Evolutionary conservation across 1,140 invertebrate species (phyloP).

Genomic region (Xylocopa sonorina): DNA sequence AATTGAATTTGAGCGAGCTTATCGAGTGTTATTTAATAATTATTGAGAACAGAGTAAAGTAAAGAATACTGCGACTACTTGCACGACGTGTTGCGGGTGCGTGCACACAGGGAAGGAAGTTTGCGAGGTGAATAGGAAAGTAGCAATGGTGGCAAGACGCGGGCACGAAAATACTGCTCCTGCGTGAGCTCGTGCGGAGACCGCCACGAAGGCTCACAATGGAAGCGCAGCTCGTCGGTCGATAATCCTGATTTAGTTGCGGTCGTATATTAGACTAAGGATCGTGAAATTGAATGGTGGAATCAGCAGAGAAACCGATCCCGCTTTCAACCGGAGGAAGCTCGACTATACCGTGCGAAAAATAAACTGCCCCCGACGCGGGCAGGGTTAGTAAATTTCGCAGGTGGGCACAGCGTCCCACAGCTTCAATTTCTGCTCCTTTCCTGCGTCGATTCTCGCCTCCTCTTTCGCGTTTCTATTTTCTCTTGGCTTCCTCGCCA

Average conservation of each 20-base stretch:
- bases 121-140: background rate
- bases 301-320: constrained; percentile 62
- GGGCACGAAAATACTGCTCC: constrained; percentile 8
- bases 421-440: background rate
- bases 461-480: background rate
- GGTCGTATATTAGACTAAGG: constrained; percentile 73
- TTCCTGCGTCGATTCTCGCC: background rate
- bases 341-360: constrained; percentile 54
- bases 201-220: constrained; percentile 55
- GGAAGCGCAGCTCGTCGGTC: constrained; percentile 49
- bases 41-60: too few relatives aligned
- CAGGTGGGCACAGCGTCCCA: constrained; percentile 61
- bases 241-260: constrained; percentile 75
- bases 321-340: constrained; percentile 43
- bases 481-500: background rate
- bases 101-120: background rate
- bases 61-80: background rate
- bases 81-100: background rate
- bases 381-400: constrained; percentile 67
- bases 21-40: too few relatives aligned
- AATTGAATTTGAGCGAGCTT: too few relatives aligned
- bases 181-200: constrained; percentile 28
- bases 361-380: constrained; percentile 60
- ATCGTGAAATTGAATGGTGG: constrained; percentile 75
- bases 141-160: constrained; percentile 1